Evolutionary conservation across 1,140 invertebrate species (phyloP).

Genomic region (Scaptodrosophila lebanonensis): DNA sequence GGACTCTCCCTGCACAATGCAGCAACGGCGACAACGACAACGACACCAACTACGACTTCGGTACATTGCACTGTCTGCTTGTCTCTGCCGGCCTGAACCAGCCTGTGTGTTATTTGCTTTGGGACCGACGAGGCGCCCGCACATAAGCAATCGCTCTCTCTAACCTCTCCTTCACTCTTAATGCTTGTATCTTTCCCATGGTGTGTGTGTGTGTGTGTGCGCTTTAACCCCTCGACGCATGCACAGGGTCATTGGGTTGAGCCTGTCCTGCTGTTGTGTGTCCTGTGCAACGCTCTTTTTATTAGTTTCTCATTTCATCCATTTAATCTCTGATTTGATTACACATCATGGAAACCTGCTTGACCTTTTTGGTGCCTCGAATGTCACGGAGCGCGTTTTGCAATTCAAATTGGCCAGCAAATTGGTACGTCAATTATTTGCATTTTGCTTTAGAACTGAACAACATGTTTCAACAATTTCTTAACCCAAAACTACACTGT

Average conservation of each 20-base stretch:
- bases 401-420: constrained; percentile 35
- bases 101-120: constrained; percentile 40
- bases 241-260: constrained; percentile 3
- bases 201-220: background rate
- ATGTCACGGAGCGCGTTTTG: no score
- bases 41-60: constrained; percentile 32
- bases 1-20: constrained; percentile 51
- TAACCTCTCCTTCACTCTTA: background rate
- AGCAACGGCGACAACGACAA: constrained; percentile 1
- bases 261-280: constrained; percentile 8
- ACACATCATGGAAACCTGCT: no score
- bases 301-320: constrained; percentile 60
- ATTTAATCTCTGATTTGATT: background rate
- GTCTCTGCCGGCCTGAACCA: constrained; percentile 17
- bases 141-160: background rate
- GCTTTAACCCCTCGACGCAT: constrained; percentile 23
- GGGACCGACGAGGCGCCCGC: constrained; percentile 45
- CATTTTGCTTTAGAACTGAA: constrained; percentile 17
- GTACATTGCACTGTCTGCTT: constrained; percentile 57
- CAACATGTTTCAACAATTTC: constrained; percentile 7
- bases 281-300: constrained; percentile 13
- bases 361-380: constrained; percentile 49
- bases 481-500: no score
- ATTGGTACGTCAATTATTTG: constrained; percentile 48
- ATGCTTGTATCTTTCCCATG: no score